These are phyloP conservation scores for Notocelia uddmanniana DNA, from an alignment of 2,888 invertebrate genomes.

Conservation along the genomic window DNA sequence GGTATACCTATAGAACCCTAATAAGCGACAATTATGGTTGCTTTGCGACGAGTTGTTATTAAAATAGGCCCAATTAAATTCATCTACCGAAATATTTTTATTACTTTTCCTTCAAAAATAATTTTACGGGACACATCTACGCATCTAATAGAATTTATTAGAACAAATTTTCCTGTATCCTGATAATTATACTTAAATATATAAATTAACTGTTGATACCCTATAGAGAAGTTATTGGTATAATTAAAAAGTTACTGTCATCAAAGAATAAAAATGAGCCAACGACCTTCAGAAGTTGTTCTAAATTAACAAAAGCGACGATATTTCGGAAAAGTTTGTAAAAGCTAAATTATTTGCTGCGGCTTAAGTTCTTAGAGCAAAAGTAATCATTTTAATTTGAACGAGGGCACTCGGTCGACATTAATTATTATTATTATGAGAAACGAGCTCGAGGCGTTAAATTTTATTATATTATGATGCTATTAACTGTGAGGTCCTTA, in stretches of 20 bases:
- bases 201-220: constrained; percentile 15
- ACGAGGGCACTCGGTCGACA: constrained; percentile 53
- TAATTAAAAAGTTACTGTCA: constrained; percentile 45
- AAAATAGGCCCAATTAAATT: too few species aligned
- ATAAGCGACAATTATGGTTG: too few species aligned
- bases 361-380: constrained; percentile 54
- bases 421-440: constrained; percentile 52
- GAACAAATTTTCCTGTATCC: not conserved
- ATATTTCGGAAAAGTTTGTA: constrained; percentile 52
- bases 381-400: constrained; percentile 57
- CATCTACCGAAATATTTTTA: too few species aligned
- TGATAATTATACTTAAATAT: constrained; percentile 5
- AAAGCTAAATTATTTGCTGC: constrained; percentile 54
- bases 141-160: not conserved
- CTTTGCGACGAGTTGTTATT: too few species aligned
- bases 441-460: constrained; percentile 48
- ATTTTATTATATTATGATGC: constrained; percentile 41
- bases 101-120: not conserved
- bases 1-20: too few species aligned
- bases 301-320: constrained; percentile 56
- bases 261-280: constrained; percentile 45
- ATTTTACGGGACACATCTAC: not conserved
- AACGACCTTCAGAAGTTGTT: constrained; percentile 45
- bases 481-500: constrained; percentile 31
- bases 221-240: constrained; percentile 14